phyloP scores from a whole-genome alignment of 2,113 vertebrate species.

The Siniperca knerii region DNA sequence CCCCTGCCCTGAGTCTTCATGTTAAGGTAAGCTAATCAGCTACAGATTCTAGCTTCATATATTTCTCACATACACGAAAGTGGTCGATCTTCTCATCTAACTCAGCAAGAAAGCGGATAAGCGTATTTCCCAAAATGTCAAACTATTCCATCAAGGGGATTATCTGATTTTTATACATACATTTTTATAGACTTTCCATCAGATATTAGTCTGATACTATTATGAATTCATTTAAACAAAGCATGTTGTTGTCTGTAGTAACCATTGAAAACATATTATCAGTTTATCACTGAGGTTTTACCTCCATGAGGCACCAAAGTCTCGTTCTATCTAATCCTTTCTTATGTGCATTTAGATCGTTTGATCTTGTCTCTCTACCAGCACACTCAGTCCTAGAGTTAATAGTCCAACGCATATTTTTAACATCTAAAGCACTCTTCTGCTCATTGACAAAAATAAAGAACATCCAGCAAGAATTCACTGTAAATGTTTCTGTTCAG shows the following conservation, averaged over 20 bases:
- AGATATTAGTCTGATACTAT: too few species aligned
- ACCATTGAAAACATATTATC: neutral
- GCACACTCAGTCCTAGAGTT: neutral
- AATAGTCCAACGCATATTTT: neutral
- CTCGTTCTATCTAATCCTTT: neutral
- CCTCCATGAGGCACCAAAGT: neutral
- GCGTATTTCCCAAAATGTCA: neutral
- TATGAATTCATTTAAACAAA: too few species aligned
- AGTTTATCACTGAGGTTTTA: neutral
- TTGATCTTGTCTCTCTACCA: neutral
- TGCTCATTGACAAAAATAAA: neutral
- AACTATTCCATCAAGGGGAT: neutral
- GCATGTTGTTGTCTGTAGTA: neutral
- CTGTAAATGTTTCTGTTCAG: neutral
- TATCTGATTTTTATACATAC: neutral
- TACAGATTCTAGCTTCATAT: neutral
- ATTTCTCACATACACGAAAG: neutral
- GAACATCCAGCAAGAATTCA: neutral
- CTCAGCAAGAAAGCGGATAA: neutral
- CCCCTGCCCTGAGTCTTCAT: too few species aligned
- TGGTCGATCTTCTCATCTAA: neutral
- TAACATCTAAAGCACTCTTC: neutral
- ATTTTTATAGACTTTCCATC: neutral
- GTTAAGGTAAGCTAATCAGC: too few species aligned
- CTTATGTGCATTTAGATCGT: neutral